Evolutionary conservation across 2,888 invertebrate genomes (phyloP), one percentile per base, ranked within the genome.

Genomic region (Trisateles emortualis): DNA sequence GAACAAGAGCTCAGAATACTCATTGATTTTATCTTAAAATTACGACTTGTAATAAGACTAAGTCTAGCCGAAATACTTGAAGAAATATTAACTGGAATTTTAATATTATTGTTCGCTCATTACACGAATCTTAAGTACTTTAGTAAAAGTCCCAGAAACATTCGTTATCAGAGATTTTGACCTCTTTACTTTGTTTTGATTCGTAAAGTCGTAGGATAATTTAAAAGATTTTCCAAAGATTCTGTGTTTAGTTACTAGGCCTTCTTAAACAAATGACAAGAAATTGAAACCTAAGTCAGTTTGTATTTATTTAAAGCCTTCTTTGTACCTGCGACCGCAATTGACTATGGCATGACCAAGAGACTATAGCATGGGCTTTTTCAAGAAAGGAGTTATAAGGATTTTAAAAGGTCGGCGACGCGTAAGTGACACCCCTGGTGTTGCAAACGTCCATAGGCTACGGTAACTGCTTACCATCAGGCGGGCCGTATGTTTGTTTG

Each of bases 191-290:
- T 68, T 64, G 42, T 46, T 52, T 46, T 35, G 49, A 55, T 46
- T 49, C 46, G 52, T 49, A 54, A 36, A 41, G 54, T 41, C 44
- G 46, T 52, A 53, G 44, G 68, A 52, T 47, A 51, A 56, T 60
- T 62, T 55, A 58, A 52, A 60, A 56, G 62, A 49, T 45, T 59
- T 38, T 50, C 36, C 35, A 46, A 47, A 58, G 30, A 44, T 29
- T 52, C 55, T 52, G 39, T 40, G 52, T 53, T 50, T 46, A 50
- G 41, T 58, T 52, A 10, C 22, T 26, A 32, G 40, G 36, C 53
- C 40, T 43, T 62, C 64, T 53, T 46, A 51, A 66, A 59, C 59
- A 66, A 63, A 45, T 51, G 35, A 50, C 52, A 46, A 47, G 54
- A 55, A 50, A 56, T 66, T 33, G 59, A 53, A 48, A 40, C 29